Evolutionary conservation across 2,888 invertebrate genomes (phyloP).

Genomic region (Sinotaia quadrata): DNA sequence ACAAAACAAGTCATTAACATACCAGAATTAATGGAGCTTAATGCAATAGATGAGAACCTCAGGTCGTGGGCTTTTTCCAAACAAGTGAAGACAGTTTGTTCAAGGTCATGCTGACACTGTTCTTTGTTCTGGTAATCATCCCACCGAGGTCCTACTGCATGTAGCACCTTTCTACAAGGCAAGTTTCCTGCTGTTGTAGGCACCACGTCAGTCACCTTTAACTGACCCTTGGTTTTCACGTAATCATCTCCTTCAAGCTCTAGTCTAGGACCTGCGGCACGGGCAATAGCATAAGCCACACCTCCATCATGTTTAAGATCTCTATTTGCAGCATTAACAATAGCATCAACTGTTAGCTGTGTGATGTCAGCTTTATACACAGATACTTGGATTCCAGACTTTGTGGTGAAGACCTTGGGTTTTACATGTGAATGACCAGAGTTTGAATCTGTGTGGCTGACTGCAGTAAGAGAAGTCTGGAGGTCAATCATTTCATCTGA

Average conservation of each 20-base stretch:
- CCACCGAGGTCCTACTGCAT: no score
- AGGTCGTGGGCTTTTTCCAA: neutral
- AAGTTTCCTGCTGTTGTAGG: constrained; percentile 26
- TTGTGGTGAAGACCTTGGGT: no score
- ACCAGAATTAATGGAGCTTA: constrained; percentile 5
- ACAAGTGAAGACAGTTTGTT: constrained; percentile 4
- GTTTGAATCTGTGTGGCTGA: no score
- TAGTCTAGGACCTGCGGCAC: constrained; percentile 12
- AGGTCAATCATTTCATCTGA: no score
- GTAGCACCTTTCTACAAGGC: constrained; percentile 23
- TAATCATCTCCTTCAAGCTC: neutral
- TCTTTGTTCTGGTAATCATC: constrained; percentile 28
- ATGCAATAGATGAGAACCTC: neutral
- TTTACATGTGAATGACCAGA: no score
- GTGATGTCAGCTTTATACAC: no score
- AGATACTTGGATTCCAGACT: no score
- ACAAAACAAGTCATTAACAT: no score
- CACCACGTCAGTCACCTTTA: constrained; percentile 22
- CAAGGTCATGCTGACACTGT: constrained; percentile 3
- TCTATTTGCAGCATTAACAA: no score
- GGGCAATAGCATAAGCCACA: constrained; percentile 22
- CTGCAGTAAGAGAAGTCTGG: no score
- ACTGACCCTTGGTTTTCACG: neutral
- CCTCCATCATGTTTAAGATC: constrained; percentile 21
- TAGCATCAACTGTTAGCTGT: constrained; percentile 21